Percentiles rank a stretch among this genome's conserved stretches.
phyloP scores from a whole-genome alignment of 2,888 invertebrate species.

The Parasteatoda lunata region DNA sequence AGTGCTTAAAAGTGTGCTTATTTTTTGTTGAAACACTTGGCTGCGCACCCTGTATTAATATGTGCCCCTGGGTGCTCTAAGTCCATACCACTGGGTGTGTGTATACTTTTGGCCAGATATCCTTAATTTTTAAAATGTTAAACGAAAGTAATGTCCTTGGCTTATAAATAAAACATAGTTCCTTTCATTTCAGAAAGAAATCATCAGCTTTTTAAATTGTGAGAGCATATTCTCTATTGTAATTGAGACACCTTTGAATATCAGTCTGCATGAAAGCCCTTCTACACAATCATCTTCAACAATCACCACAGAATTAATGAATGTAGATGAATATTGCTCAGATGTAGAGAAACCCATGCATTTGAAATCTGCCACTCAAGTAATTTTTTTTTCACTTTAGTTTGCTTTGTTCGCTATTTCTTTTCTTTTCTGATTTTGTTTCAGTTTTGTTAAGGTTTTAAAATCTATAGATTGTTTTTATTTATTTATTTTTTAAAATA shows the following conservation, averaged over 20 bases:
- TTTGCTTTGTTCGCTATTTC: neutral
- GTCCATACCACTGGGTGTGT: no score
- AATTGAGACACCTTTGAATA: conserved; percentile 51
- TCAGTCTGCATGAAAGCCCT: conserved; percentile 43
- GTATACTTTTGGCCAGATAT: no score
- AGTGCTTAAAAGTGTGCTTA: no score
- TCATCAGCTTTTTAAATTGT: conserved; percentile 23
- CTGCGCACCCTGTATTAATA: no score
- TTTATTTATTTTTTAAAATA: no score
- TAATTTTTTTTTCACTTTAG: conserved; percentile 16
- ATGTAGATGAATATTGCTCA: conserved; percentile 3
- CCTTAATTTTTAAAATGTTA: no score
- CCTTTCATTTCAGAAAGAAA: conserved; percentile 21
- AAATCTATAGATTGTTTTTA: no score
- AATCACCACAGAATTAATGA: conserved; percentile 12
- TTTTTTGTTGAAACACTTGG: no score
- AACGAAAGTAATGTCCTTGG: no score
- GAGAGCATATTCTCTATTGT: conserved; percentile 7
- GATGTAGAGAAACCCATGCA: neutral
- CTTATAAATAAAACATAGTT: no score
- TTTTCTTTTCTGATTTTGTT: neutral
- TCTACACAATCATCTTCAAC: neutral
- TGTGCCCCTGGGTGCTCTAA: no score
- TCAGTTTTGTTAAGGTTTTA: neutral
- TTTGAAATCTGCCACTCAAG: conserved; percentile 50